Conservation (phyloP, 2,113 vertebrate species). For the Acanthochromis polyacanthus region DNA sequence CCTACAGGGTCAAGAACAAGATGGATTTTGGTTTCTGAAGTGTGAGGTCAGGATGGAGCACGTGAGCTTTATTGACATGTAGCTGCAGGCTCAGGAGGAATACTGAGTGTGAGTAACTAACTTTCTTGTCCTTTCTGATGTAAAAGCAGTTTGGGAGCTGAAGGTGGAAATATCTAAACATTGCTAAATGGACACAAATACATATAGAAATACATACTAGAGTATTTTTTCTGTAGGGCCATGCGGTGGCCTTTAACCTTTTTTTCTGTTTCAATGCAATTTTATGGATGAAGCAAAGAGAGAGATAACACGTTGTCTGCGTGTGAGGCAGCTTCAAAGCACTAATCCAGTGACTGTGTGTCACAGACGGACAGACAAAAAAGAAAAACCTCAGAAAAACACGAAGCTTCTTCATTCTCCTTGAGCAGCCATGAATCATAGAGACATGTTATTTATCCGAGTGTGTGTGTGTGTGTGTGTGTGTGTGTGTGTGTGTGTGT, state of each 20-base stretch:
- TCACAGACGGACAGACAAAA: not conserved
- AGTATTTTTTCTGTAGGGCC: not conserved
- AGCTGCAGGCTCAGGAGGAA: not conserved
- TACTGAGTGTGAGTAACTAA: not conserved
- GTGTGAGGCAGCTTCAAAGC: not conserved
- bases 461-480: slow-evolving; percentile 20
- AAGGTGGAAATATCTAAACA: slow-evolving; percentile 10
- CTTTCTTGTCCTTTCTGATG: not conserved
- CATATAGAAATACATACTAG: no score
- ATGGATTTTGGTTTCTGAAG: not conserved
- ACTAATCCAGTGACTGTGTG: slow-evolving; percentile 6
- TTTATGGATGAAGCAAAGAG: slow-evolving; percentile 1
- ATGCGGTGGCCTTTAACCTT: not conserved
- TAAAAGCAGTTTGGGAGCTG: no score
- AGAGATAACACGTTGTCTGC: slow-evolving; percentile 18
- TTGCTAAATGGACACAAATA: not conserved
- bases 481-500: slow-evolving; percentile 25
- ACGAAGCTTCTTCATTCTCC: slow-evolving; percentile 28
- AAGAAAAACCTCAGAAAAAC: slow-evolving; percentile 32
- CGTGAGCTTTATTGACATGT: no score
- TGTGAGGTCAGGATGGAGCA: not conserved
- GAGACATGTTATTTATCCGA: slow-evolving; percentile 31
- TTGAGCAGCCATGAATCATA: slow-evolving; percentile 45
- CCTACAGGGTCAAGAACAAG: slow-evolving; percentile 5
- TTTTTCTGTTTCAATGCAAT: not conserved